These are phyloP conservation scores for Artibeus jamaicensis DNA, from an alignment of 2,797 vertebrate genomes.

Conservation along the genomic window DNA sequence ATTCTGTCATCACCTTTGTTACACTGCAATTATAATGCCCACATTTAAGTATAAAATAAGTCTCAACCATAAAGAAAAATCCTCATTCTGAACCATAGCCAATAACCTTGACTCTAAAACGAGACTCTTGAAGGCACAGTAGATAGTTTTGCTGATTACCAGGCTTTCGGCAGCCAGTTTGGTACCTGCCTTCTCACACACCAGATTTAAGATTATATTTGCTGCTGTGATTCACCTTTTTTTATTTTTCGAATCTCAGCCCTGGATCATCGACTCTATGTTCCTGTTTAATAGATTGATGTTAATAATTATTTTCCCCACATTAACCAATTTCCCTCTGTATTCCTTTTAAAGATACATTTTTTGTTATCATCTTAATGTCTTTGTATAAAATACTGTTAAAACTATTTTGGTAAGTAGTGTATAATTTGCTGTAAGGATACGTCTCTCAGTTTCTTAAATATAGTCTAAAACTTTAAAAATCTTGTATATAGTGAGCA, in stretches of 20 bases:
- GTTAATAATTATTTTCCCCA: not conserved
- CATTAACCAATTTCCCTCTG: not conserved
- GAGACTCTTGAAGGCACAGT: not conserved
- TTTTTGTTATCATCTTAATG: not conserved
- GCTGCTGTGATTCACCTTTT: not conserved
- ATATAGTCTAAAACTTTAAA: not conserved
- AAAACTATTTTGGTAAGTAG: conserved; percentile 34
- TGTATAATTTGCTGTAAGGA: not conserved
- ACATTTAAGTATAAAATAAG: not conserved
- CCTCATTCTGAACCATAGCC: not conserved
- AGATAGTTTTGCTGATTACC: not conserved
- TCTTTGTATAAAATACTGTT: conserved; percentile 41
- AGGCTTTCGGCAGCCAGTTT: not conserved
- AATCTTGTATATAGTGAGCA: conserved; percentile 2
- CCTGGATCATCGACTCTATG: not conserved
- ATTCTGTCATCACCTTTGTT: not conserved
- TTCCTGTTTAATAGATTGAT: not conserved
- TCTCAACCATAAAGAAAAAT: not conserved
- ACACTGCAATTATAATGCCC: not conserved
- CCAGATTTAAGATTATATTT: not conserved
- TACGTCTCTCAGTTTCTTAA: conserved; percentile 30
- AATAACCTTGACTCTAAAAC: not conserved
- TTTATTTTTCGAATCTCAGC: not conserved
- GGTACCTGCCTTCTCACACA: not conserved
- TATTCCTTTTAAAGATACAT: not conserved